These are phyloP conservation scores for Eremobia ochroleuca DNA, from an alignment of 2,888 invertebrate genomes.

Conservation along the genomic window DNA sequence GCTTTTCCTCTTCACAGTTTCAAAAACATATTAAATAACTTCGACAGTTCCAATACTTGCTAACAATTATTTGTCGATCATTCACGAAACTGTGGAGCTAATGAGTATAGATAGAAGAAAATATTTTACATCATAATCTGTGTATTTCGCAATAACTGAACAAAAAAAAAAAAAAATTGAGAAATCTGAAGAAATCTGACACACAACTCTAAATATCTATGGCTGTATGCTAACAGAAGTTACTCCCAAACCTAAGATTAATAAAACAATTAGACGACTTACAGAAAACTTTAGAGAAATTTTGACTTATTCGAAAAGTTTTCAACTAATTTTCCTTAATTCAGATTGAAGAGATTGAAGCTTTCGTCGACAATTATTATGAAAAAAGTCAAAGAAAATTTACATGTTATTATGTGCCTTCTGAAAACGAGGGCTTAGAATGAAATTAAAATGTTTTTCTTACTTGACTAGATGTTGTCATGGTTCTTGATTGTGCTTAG, in stretches of 20 bases:
- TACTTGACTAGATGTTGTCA: background rate
- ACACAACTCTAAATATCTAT: background rate
- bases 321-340: constrained; percentile 60
- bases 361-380: constrained; percentile 58
- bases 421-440: constrained; percentile 7
- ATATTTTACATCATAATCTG: too few species aligned
- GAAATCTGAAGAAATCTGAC: too few species aligned
- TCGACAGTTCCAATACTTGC: background rate
- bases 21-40: background rate
- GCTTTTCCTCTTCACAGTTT: background rate
- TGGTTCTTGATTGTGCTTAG: background rate
- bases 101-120: background rate
- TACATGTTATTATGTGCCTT: constrained; percentile 44
- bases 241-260: constrained; percentile 48
- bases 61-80: background rate
- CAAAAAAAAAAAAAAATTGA: too few species aligned
- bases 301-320: constrained; percentile 66
- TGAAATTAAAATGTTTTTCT: background rate
- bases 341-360: constrained; percentile 61
- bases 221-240: constrained; percentile 11
- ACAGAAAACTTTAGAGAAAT: constrained; percentile 53
- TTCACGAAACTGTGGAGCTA: background rate
- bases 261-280: constrained; percentile 60
- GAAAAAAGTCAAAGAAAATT: constrained; percentile 51
- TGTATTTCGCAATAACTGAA: too few species aligned